A percentile compares a stretch with the other conserved stretches of the same genome.
Conservation (phyloP, 2,113 vertebrate species). For the Chaetodon auriga region DNA sequence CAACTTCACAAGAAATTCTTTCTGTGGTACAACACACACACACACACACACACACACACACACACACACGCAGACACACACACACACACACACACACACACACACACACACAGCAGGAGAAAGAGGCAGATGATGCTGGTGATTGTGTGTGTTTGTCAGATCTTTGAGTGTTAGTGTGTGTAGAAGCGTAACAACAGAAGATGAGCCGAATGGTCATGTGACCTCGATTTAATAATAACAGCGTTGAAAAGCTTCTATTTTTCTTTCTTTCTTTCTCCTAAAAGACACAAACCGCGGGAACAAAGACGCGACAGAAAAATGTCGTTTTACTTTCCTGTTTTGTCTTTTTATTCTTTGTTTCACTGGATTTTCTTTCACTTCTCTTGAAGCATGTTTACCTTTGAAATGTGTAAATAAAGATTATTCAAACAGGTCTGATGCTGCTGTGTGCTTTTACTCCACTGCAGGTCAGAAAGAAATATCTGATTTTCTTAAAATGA, state of each 20-base stretch:
- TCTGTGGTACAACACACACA: constrained; percentile 26
- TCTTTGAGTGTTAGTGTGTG: not conserved
- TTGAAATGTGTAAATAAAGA: no score
- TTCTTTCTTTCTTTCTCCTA: not conserved
- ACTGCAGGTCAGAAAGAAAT: no score
- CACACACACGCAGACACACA: constrained; percentile 49
- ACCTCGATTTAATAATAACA: not conserved
- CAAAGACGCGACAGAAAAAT: no score
- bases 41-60: constrained; percentile 36
- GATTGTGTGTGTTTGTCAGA: constrained; percentile 38
- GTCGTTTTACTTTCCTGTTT: no score
- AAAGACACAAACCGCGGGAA: not conserved
- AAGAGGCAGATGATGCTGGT: constrained; percentile 33
- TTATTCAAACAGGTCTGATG: no score
- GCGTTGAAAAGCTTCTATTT: no score
- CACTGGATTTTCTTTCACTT: no score
- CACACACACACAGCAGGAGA: constrained; percentile 55
- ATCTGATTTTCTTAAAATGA: no score
- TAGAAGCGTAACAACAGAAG: not conserved
- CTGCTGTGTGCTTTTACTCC: no score
- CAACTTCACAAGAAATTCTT: constrained; percentile 69
- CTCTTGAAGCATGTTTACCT: no score
- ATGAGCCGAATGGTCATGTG: not conserved
- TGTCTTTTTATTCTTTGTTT: no score
- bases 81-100: constrained; percentile 35